Conservation (phyloP, 92 coral and sea anemone species). For the Ricordea florida region DNA sequence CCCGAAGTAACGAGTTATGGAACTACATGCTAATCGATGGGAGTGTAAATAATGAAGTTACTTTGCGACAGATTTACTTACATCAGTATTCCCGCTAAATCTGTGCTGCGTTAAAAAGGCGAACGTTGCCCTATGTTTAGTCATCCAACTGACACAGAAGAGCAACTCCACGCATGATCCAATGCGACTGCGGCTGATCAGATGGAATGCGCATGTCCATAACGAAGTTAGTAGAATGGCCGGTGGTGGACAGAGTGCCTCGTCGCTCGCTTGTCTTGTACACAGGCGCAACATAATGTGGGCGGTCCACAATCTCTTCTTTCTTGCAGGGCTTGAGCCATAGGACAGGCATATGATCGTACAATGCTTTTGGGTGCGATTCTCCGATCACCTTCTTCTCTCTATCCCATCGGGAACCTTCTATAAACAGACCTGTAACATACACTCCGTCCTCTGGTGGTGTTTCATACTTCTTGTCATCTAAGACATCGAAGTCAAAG, state of each 20-base stretch:
- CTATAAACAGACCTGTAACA: constrained; percentile 93
- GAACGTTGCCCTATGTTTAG: too few species aligned
- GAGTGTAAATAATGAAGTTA: too few species aligned
- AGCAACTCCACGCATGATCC: constrained; percentile 99
- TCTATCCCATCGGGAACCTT: constrained; percentile 98
- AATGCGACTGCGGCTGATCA: constrained; percentile 97
- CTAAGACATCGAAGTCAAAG: constrained; percentile 90
- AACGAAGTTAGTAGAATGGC: constrained; percentile 99
- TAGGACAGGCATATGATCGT: constrained; percentile 90
- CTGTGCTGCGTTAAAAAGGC: too few species aligned
- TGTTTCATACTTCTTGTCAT: constrained; percentile 84
- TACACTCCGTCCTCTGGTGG: constrained; percentile 99
- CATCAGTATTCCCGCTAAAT: too few species aligned
- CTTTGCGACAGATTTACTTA: too few species aligned
- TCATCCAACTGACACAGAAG: constrained; percentile 96
- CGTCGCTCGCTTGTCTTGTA: constrained; percentile 98
- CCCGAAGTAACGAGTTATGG: too few species aligned
- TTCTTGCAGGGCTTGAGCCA: constrained; percentile 98
- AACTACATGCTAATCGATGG: too few species aligned
- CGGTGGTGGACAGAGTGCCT: constrained; percentile 97
- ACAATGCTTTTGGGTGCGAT: constrained; percentile 85
- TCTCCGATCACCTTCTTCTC: constrained; percentile 83
- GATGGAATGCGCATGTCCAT: constrained; percentile 99
- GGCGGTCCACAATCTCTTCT: constrained; percentile 80
- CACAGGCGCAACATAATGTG: constrained; percentile 96